Percentiles rank a stretch among this genome's conserved stretches.
phyloP scores from a whole-genome alignment of 2,797 vertebrate genomes.

The Hephaestus fuliginosus region DNA sequence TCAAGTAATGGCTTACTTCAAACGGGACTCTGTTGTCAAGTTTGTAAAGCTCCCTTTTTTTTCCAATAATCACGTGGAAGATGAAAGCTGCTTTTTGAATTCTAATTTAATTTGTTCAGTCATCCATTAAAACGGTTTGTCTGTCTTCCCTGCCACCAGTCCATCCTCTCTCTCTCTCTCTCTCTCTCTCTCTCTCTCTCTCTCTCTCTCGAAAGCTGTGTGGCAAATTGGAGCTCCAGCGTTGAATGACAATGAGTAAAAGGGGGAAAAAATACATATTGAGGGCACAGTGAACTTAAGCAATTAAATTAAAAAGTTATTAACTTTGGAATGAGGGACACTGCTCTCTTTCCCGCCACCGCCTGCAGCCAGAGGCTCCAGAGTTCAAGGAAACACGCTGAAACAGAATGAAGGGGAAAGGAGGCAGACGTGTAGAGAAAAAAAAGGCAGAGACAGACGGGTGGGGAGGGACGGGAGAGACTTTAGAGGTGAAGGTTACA shows the following conservation, averaged over 20 bases:
- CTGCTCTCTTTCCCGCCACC: conserved; percentile 64
- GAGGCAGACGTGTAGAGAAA: conserved; percentile 3
- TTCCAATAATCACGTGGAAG: conserved; percentile 75
- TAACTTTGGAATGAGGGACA: conserved; percentile 83
- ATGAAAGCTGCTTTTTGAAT: conserved; percentile 85
- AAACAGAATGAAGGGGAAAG: conserved; percentile 16
- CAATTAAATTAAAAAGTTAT: conserved; percentile 89
- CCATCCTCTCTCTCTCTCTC: conserved; percentile 39
- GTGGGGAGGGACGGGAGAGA: conserved; percentile 20
- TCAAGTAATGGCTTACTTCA: conserved; percentile 76
- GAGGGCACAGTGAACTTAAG: conserved; percentile 84
- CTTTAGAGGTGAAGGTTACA: conserved; percentile 52
- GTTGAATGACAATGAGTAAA: conserved; percentile 84
- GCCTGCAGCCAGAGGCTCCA: conserved; percentile 71
- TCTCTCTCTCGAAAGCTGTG: conserved; percentile 72
- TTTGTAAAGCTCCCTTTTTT: conserved; percentile 75
- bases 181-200: conserved; percentile 8
- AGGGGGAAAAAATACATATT: conserved; percentile 75
- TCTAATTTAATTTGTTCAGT: conserved; percentile 88
- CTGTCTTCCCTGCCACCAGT: conserved; percentile 67
- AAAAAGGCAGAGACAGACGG: conserved; percentile 16
- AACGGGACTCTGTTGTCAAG: conserved; percentile 74
- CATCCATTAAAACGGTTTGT: conserved; percentile 86
- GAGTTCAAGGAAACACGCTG: conserved; percentile 64
- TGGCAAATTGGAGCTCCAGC: conserved; percentile 82